Conservation (phyloP, 37 sponge, comb jelly and placozoan species). For the Haliclona indistincta region DNA sequence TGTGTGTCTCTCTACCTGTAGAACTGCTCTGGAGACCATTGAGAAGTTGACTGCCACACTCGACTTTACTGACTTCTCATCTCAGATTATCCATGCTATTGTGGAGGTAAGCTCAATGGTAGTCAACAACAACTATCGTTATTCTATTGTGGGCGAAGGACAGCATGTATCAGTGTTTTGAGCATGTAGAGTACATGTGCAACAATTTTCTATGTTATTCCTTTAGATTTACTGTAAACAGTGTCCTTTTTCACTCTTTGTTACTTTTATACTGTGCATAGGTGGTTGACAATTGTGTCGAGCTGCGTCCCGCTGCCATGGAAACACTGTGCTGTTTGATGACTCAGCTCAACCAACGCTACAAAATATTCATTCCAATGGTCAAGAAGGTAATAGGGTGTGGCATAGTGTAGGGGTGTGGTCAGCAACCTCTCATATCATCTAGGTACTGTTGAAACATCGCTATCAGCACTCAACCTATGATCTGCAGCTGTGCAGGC, state of each 20-base stretch:
- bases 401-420: neutral
- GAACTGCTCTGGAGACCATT: conserved; percentile 82
- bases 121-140: too few species aligned
- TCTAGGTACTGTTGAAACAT: conserved; percentile 56
- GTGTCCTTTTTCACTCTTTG: too few species aligned
- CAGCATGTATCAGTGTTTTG: too few species aligned
- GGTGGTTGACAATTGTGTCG: conserved; percentile 68
- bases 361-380: conserved; percentile 84
- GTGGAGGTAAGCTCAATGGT: too few species aligned
- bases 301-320: conserved; percentile 82
- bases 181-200: too few species aligned
- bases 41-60: conserved; percentile 57
- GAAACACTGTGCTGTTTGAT: conserved; percentile 73
- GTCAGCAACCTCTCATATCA: neutral
- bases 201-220: too few species aligned
- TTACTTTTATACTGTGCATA: too few species aligned
- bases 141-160: too few species aligned
- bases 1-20: conserved; percentile 26
- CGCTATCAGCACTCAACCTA: conserved; percentile 40
- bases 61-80: conserved; percentile 92
- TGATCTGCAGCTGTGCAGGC: conserved; percentile 43
- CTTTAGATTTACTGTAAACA: too few species aligned
- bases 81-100: conserved; percentile 87
- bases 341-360: conserved; percentile 75
- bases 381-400: conserved; percentile 59